Base-by-base conservation (phyloP, 53 echinoderm and acorn worm species). In the Echinarachnius parma region DNA sequence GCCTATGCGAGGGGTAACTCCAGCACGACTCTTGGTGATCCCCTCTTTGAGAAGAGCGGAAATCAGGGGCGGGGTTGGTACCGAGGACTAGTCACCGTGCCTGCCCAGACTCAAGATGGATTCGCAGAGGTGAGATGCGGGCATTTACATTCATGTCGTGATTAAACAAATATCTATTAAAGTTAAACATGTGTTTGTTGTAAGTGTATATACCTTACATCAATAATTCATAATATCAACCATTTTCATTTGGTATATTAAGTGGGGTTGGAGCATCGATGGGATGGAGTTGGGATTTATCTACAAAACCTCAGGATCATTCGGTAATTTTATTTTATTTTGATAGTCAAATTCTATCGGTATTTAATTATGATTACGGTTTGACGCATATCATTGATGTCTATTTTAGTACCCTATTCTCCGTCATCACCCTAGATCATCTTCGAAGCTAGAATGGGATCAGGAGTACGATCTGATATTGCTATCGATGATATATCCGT, bases 51-150 rank as follows among this genome's bases (percentile, higher is more conserved):
- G 2, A 56, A 33, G 11, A 28, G 24, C 1, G 74, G 74, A 3
- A 29, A 72, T 24, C 74, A 72, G 27, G 74, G 74, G 9, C 34
- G 39, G 7, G n/a, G 39, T 8, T 72, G 74, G 74, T 72, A 72
- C 27, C 36, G 74, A 0, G 74, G 74, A 15, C 28, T 72, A 15
- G 56, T 45, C 9, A 25, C 32, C 5, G 37, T 72, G 13, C 20
- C 20, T 2, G 9, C 4, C 5, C 0, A 15, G 9, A 25, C 1
- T 1, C 19, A 9, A 20, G 74, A 36, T 3, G 26, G 36, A 37
- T 72, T 8, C 11, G 9, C 11, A 25, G 74, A 72, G 58, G 74
- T 72, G 28, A 28, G 65, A 2, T 60, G 2, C 4, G 2, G 2
- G 3, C 4, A 9, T n/a, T 7, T 19, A 3, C 15, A 8, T 58